Base-by-base conservation (phyloP, 92 coral and sea anemone species). In the Scolanthus callimorphus region DNA sequence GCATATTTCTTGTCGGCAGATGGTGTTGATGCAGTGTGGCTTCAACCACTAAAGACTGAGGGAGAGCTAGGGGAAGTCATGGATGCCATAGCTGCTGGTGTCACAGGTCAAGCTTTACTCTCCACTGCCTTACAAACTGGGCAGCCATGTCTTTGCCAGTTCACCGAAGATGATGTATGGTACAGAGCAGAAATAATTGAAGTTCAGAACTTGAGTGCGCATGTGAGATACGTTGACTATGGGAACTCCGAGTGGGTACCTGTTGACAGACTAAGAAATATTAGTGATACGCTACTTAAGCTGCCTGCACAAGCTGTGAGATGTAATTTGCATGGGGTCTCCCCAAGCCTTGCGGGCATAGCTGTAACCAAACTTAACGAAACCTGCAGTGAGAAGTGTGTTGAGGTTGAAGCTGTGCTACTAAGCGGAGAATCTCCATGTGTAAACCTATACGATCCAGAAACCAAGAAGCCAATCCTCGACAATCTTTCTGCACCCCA, bases 161-260 rank as follows among this genome's bases (percentile, higher is more conserved):
- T 73, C 53, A 64, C 84, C 25, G 76, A 73, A 71, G 95, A 90
- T 63, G 69, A 60, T 31, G 60, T 69, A 27, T 90, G 89, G 85
- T 90, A 86, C 71, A 63, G 97, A 48, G 97, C 95, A 2, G 56
- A 23, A 1, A 62, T 90, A 28, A 90, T 62, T 11, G 82, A 79
- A 31, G 34, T 19, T 45, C 39, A 58, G 6, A 51, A 56, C 41
- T 60, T 25, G 31, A 63, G 57, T 55, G 47, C 49, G 0, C 56
- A 55, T 17, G 96, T 92, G 1, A 57, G 75, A 22, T 92, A 92
- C 55, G 77, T 88, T 15, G 98, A 92, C 43, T 88, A 80, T 52
- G 98, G 98, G 2, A 92, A 92, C 77, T 67, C 85, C 1, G 98
- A 92, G 60, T 73, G 64, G 59, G 48, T 92, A 1, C 66, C 79